phyloP scores from a whole-genome alignment of 30 jellyfish, hydroid and myxozoan species.

The Aurelia sp. region DNA sequence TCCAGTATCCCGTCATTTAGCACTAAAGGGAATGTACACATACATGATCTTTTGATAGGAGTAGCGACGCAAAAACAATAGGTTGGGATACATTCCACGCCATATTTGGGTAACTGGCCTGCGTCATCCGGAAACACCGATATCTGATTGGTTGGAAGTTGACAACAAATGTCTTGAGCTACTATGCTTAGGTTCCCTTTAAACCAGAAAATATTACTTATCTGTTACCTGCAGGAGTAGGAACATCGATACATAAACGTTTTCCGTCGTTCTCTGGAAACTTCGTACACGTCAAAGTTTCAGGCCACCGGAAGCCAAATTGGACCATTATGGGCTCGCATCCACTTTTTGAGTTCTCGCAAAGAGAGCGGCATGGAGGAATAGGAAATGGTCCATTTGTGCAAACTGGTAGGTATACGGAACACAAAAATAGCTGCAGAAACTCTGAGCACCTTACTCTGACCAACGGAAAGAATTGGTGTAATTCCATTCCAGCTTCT shows the following conservation, averaged over 20 bases:
- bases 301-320: constrained; percentile 92
- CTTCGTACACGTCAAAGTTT: constrained; percentile 51
- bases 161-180: no score
- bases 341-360: constrained; percentile 75
- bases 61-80: no score
- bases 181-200: no score
- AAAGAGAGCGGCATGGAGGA: constrained; percentile 87
- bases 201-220: no score
- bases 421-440: constrained; percentile 75
- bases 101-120: no score
- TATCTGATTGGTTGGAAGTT: no score
- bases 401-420: constrained; percentile 89
- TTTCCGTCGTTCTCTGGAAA: constrained; percentile 63
- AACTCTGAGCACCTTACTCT: constrained; percentile 76
- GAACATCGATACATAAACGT: background rate
- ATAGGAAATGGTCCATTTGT: constrained; percentile 32
- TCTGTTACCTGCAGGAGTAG: no score
- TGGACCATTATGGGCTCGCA: constrained; percentile 65
- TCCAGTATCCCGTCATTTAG: no score
- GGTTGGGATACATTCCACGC: no score
- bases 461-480: constrained; percentile 77
- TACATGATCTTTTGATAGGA: no score
- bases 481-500: constrained; percentile 85
- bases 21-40: no score
- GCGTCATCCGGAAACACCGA: no score